Base-by-base conservation (phyloP, 2,888 invertebrate species). In the Drosophila barbarae region DNA sequence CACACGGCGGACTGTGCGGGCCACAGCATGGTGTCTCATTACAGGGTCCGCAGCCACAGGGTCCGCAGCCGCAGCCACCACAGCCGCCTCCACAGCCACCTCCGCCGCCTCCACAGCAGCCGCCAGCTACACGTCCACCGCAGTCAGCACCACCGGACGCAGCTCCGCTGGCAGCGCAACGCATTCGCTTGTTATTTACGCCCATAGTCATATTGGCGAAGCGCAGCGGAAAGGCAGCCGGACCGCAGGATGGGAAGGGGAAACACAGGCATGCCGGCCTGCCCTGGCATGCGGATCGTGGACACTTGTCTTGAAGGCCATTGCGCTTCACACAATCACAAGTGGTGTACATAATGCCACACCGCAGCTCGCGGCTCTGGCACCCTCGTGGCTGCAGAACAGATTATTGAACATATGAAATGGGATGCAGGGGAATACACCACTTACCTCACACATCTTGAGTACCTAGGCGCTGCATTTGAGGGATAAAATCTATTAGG, bases 271-370 rank as follows among this genome's bases (percentile, higher is more conserved):
- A 91, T 30, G 87, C 88, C 0, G 90, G 90, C 7, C 90, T 87
- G 38, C 91, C 91, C 57, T 90, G 90, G 73, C 92, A 92, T 32
- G 89, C 88, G 1, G 90, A 89, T 54, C 92, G 88, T 1, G 90
- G 91, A 76, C 92, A 93, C 67, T 92, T 91, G 58, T 92, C 91
- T 81, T 93, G 92, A 23, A 92, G 87, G 7, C 93, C 92, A 73
- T 92, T 92, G 10, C 91, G 88, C 77, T 90, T 91, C 66, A 91
- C 90, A 80, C 92, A 93, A 42, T 91, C 91, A 73, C 92, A 93
- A 36, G 91, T 91, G 12, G 90, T 89, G 67, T 91, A 91, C 71
- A 92, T 88, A 55, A 91, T 88, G 36, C 92, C 89, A 36, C 87
- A 90, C 5, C 91, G 89, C 39, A 92, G 79, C 82, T 93, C 93